phyloP scores from a whole-genome alignment of 2,113 vertebrate species.

The Calonectris borealis region DNA sequence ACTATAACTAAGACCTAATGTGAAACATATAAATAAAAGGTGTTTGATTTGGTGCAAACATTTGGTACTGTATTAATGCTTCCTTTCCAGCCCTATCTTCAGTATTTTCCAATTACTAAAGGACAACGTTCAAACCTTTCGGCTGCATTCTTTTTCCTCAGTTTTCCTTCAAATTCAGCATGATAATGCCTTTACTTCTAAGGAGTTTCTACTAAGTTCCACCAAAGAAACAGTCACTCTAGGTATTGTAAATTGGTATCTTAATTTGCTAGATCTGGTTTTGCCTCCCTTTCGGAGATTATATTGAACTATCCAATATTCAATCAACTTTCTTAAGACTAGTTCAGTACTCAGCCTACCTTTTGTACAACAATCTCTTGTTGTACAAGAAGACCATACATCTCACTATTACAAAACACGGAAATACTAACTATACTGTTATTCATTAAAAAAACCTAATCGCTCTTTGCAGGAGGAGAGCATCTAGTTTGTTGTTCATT shows the following conservation, averaged over 20 bases:
- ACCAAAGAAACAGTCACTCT: background rate
- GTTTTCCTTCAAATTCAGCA: background rate
- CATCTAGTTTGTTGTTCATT: background rate
- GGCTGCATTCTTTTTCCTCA: background rate
- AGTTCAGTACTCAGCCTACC: background rate
- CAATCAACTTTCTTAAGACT: background rate
- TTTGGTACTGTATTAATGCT: background rate
- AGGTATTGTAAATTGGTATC: background rate
- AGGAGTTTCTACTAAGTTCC: background rate
- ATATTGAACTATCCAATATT: background rate
- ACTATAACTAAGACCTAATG: background rate
- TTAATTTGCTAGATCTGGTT: background rate
- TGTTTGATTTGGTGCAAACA: background rate
- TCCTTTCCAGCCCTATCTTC: background rate
- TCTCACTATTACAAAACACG: background rate
- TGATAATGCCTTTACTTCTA: background rate
- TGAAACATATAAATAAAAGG: background rate
- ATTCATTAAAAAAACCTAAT: background rate
- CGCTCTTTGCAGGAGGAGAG: background rate
- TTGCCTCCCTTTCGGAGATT: background rate
- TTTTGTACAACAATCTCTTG: background rate
- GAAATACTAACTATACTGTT: background rate
- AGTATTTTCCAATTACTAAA: background rate
- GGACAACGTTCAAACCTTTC: background rate
- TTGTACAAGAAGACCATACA: background rate